A percentile compares a stretch with the other conserved stretches of the same genome.
Evolutionary conservation across 2,797 vertebrate species (phyloP).

Genomic region (Microctenopoma stevenorrisi): DNA sequence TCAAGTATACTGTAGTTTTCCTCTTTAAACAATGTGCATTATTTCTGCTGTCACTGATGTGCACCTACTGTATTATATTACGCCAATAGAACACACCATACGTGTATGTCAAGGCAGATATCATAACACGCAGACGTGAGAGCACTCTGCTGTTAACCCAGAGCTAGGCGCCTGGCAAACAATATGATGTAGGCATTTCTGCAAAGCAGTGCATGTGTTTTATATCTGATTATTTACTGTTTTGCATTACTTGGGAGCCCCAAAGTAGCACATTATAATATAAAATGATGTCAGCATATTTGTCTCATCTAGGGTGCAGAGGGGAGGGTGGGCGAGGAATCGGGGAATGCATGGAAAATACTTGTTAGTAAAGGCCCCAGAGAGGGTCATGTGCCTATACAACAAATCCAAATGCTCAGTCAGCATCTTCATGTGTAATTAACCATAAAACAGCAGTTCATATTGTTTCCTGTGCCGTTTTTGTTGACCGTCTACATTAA

Average conservation of each 20-base stretch:
- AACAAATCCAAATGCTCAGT: slow-evolving; percentile 69
- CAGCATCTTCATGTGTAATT: slow-evolving; percentile 60
- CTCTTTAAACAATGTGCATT: slow-evolving; percentile 86
- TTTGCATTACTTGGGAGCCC: slow-evolving; percentile 81
- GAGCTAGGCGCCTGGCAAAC: slow-evolving; percentile 82
- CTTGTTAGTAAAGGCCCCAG: slow-evolving; percentile 59
- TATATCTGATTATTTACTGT: slow-evolving; percentile 66
- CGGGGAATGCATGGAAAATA: slow-evolving; percentile 26
- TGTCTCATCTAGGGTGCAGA: slow-evolving; percentile 56
- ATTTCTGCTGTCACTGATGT: slow-evolving; percentile 74
- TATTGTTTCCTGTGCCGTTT: slow-evolving; percentile 60
- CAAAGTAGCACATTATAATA: slow-evolving; percentile 76
- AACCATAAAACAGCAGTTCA: slow-evolving; percentile 48
- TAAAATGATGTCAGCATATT: slow-evolving; percentile 75
- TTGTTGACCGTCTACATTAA: slow-evolving; percentile 61
- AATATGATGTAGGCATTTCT: slow-evolving; percentile 85
- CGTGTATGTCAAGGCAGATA: slow-evolving; percentile 82
- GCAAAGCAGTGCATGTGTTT: slow-evolving; percentile 78
- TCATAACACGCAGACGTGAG: slow-evolving; percentile 85
- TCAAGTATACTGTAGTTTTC: slow-evolving; percentile 80
- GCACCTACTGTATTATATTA: slow-evolving; percentile 84
- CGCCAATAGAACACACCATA: slow-evolving; percentile 90
- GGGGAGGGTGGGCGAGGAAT: neutral
- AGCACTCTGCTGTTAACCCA: slow-evolving; percentile 83
- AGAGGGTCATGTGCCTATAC: slow-evolving; percentile 78